phyloP scores from a whole-genome alignment of 37 sponge, comb jelly and placozoan genomes.

The Hexactinellida sp. region DNA sequence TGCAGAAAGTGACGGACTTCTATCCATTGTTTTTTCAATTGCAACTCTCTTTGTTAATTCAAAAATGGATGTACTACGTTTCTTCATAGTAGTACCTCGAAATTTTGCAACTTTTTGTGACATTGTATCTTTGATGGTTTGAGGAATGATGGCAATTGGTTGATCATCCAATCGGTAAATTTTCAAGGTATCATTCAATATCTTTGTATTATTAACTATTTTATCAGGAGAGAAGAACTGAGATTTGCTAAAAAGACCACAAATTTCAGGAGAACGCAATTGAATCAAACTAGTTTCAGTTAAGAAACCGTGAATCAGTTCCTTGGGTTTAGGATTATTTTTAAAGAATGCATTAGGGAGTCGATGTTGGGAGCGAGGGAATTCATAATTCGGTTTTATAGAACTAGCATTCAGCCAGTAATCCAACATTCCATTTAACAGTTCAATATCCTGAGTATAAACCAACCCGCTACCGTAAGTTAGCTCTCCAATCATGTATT shows the following conservation, averaged over 20 bases:
- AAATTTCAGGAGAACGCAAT: neutral
- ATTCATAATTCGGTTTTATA: neutral
- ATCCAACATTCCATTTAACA: neutral
- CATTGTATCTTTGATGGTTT: neutral
- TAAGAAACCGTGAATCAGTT: neutral
- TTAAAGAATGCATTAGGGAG: neutral
- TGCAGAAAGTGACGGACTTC: neutral
- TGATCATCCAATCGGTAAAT: neutral
- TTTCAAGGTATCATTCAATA: slow-evolving; percentile 10
- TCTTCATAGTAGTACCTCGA: neutral
- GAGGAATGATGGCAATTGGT: neutral
- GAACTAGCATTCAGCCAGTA: neutral
- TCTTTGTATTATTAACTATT: neutral
- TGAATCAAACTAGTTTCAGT: neutral
- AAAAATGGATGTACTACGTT: neutral
- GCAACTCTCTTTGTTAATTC: neutral
- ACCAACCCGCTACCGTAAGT: neutral
- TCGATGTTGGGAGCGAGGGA: neutral
- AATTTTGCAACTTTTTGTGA: neutral
- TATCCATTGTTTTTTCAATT: too few relatives aligned
- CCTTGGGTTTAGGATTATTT: neutral
- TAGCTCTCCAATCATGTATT: neutral
- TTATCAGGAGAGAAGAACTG: neutral
- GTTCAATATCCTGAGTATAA: neutral
- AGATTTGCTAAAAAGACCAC: neutral